These are phyloP conservation scores for Gnathonemus longibarbis DNA, from an alignment of 2,113 vertebrate genomes.

Conservation along the genomic window DNA sequence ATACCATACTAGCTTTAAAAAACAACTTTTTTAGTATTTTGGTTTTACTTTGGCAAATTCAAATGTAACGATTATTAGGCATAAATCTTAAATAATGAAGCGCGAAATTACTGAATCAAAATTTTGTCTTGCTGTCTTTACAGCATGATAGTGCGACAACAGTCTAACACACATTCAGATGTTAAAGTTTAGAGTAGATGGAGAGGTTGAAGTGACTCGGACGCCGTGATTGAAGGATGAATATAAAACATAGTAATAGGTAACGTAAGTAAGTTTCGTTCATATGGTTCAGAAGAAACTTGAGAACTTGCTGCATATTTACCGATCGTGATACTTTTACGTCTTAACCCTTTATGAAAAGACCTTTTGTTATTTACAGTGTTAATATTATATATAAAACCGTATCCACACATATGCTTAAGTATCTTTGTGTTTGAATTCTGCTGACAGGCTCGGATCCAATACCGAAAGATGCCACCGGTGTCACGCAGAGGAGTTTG, in stretches of 20 bases:
- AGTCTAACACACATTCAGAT: background rate
- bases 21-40: background rate
- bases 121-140: background rate
- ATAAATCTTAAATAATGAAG: background rate
- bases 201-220: background rate
- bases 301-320: background rate
- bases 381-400: background rate
- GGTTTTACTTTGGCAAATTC: background rate
- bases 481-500: conserved; percentile 24
- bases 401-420: background rate
- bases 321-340: background rate
- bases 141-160: background rate
- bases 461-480: conserved; percentile 31
- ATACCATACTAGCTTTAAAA: background rate
- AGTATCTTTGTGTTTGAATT: background rate
- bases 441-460: background rate
- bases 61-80: background rate
- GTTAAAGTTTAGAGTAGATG: background rate
- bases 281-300: background rate
- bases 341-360: background rate
- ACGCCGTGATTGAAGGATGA: background rate
- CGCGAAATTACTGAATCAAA: background rate
- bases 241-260: background rate
- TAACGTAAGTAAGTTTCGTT: background rate
- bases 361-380: background rate